Evolutionary conservation across 2,113 vertebrate species (phyloP).

Genomic region (Entelurus aequoreus): DNA sequence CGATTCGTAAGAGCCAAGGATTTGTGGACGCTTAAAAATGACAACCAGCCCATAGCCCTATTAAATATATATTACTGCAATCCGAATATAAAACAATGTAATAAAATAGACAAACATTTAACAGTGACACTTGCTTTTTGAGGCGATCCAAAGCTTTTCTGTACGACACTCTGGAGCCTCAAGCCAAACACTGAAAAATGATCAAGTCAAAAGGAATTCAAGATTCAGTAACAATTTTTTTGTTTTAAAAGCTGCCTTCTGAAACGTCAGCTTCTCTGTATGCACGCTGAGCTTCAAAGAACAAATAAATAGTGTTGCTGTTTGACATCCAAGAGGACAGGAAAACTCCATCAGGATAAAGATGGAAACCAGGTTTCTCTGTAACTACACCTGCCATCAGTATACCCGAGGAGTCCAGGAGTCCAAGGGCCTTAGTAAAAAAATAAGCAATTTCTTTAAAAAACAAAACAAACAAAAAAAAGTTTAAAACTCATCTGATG

Average conservation of each 20-base stretch:
- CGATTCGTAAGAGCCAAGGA: constrained; percentile 41
- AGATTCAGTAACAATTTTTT: constrained; percentile 44
- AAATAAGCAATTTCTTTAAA: constrained; percentile 40
- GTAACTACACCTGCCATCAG: constrained; percentile 80
- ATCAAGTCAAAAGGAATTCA: constrained; percentile 64
- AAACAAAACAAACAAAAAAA: constrained; percentile 35
- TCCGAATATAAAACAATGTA: constrained; percentile 32
- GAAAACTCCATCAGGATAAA: constrained; percentile 44
- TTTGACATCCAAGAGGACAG: constrained; percentile 73
- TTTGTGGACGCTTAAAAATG: constrained; percentile 29
- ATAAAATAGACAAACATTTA: constrained; percentile 58
- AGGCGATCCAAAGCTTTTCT: constrained; percentile 82
- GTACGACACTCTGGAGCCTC: constrained; percentile 81
- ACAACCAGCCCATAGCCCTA: constrained; percentile 46
- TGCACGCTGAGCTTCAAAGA: constrained; percentile 81
- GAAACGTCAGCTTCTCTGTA: constrained; percentile 86
- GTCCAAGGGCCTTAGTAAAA: constrained; percentile 37
- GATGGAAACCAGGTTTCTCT: constrained; percentile 79
- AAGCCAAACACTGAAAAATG: constrained; percentile 71
- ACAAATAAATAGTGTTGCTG: constrained; percentile 83
- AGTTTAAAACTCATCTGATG: constrained; percentile 64
- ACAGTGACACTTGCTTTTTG: constrained; percentile 61
- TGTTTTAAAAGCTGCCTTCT: constrained; percentile 79
- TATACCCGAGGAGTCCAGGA: constrained; percentile 61
- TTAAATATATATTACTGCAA: constrained; percentile 26